Evolutionary conservation across 2,888 invertebrate species (phyloP), one percentile per base, ranked within the genome.

Genomic region (Uloborus plumipes): DNA sequence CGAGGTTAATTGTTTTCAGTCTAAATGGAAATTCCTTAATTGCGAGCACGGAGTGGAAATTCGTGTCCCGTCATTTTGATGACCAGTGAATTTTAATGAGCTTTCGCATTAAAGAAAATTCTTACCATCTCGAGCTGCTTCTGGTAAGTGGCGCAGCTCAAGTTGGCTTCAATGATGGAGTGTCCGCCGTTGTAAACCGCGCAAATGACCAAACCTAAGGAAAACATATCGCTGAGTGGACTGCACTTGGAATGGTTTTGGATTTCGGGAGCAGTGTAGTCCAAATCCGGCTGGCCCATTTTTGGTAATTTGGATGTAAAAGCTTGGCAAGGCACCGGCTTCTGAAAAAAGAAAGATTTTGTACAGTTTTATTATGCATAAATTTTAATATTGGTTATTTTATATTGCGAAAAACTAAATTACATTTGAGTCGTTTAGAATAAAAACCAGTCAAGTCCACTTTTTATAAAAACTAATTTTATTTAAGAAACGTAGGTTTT

Each of bases 141-240:
- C 87, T 94, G 90, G 90, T 98, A 98, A 84, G 94, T 92, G 85
- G 95, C 93, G 62, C 94, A 93, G 87, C 95, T 97, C 90, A 97
- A 95, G 88, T 94, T 94, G 16, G 98, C 94, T 88, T 96, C 95
- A 85, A 99, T 94, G 59, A 99, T 91, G 0, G 96, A 93, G 86
- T 93, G 93, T 51, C 99, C 98, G 85, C 93, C 92, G 90, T 98
- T 98, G 91, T 96, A 98, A 78, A 98, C 92, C 80, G 97, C 93
- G 88, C 95, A 96, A 87, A 99, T 94, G 73, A 97, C 93, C 92
- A 99, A 94, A 20, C 98, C 99, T 86, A 99, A 91, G 0, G 98
- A 97, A 90, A 94, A 99, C 94, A 99, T 98, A 89, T 99, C 99
- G 87, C 97, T 97, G 62, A 95, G 91, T 73, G 95, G 94, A 88